Evolutionary conservation across 1,140 invertebrate species (phyloP), one percentile per base, ranked within the genome.

Genomic region (Brachystomella parvula): DNA sequence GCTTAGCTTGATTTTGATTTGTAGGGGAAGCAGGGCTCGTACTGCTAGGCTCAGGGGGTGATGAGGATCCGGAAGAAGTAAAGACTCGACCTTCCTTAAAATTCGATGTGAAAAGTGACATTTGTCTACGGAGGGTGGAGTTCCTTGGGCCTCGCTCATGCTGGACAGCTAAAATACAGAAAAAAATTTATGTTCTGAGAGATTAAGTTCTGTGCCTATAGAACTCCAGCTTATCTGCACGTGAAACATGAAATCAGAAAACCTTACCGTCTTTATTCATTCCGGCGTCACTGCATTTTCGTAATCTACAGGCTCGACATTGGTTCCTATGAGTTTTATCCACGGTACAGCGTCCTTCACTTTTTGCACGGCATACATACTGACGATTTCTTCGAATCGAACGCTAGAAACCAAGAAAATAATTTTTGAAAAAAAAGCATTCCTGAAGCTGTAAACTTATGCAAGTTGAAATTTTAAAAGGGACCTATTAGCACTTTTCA

Each of bases 81-180:
- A 39, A 57, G 49, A 64, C 26, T 61, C 15, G 49, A n/a, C 32
- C 65, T n/a, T 88, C 84, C 78, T 87, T 83, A 74, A 86, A 83
- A 74, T 85, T 53, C 3, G 49, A 53, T 17, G 49, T 24, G 24
- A 53, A 87, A 39, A 83, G 80, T 21, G 88, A 88, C 83, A 93
- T 89, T 79, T 95, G 92, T 49, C 92, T 83, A 3, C 92, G 82
- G 15, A 96, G 80, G 1, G 93, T 96, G 0, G 92, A 92, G 73
- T 93, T 94, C 60, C 96, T 80, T n/a, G 95, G 96, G 0, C 95
- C 96, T 73, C 96, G 83, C 80, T 98, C 95, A 75, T 98, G 94
- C 79, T 99, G 96, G 2, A 99, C 96, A 57, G 96, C 95, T 94
- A 80, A 61, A 82, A 80, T 67, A 70, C 24, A 28, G 60, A 66